A percentile compares a stretch with the other conserved stretches of the same genome.
phyloP scores from a whole-genome alignment of 2,888 invertebrate species.

The Stratiomys singularior region DNA sequence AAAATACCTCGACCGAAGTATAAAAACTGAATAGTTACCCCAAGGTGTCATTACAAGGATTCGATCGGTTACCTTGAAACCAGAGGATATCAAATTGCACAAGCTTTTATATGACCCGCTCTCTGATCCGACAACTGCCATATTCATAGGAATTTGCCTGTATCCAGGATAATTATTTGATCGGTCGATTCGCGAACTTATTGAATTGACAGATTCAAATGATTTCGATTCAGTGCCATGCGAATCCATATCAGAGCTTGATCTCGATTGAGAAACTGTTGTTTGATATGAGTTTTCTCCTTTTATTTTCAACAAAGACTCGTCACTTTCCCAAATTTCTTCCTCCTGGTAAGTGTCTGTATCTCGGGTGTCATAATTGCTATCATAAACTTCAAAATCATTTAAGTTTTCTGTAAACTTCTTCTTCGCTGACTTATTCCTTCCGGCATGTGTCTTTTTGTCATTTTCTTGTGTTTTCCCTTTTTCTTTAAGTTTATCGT shows the following conservation, averaged over 20 bases:
- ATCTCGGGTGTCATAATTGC: no score
- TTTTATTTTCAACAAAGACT: no score
- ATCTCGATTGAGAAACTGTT: no score
- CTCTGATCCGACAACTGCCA: slow-evolving; percentile 62
- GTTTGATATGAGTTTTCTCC: no score
- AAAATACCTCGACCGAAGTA: slow-evolving; percentile 55
- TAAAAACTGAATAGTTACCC: slow-evolving; percentile 63
- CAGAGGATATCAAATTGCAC: slow-evolving; percentile 57
- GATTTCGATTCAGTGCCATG: no score
- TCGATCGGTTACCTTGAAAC: slow-evolving; percentile 60
- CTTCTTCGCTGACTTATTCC: not conserved
- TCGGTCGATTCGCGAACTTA: not conserved
- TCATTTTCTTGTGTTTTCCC: not conserved
- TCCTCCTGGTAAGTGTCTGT: no score
- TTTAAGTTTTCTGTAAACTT: not conserved
- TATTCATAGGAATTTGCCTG: slow-evolving; percentile 54
- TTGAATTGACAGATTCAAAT: no score
- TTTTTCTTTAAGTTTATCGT: not conserved
- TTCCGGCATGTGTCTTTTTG: not conserved
- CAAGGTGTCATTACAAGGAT: slow-evolving; percentile 62
- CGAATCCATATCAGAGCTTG: no score
- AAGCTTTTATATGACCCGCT: slow-evolving; percentile 61
- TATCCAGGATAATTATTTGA: slow-evolving; percentile 60
- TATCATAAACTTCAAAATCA: no score
- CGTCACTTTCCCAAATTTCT: no score